These are phyloP conservation scores for Phyllotreta striolata DNA, from an alignment of 2,888 invertebrate genomes.

Conservation along the genomic window DNA sequence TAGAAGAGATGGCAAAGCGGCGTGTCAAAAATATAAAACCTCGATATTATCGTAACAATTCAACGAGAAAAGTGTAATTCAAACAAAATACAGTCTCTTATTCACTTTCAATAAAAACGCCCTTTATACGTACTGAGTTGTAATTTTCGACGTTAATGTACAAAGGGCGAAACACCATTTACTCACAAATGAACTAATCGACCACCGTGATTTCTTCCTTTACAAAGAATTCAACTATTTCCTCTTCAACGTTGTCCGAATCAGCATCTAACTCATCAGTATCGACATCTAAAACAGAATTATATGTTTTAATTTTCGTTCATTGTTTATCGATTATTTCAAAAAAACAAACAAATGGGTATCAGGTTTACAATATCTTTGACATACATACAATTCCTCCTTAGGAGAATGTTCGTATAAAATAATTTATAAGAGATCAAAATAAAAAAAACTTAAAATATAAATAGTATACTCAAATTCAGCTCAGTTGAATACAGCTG, in stretches of 20 bases:
- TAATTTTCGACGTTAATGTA: slow-evolving; percentile 21
- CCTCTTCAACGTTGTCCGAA: slow-evolving; percentile 88
- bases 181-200: slow-evolving; percentile 66
- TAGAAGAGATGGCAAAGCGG: slow-evolving; percentile 19
- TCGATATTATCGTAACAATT: slow-evolving; percentile 26
- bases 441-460: no score
- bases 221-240: slow-evolving; percentile 96
- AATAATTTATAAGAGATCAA: no score
- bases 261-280: slow-evolving; percentile 93
- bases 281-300: slow-evolving; percentile 77
- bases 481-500: no score
- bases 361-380: no score
- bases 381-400: no score
- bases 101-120: slow-evolving; percentile 26
- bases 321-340: no score
- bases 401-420: no score
- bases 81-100: slow-evolving; percentile 20
- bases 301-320: slow-evolving; percentile 6
- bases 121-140: slow-evolving; percentile 10
- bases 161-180: slow-evolving; percentile 41
- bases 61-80: slow-evolving; percentile 16
- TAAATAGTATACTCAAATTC: no score
- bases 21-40: slow-evolving; percentile 35
- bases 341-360: no score
- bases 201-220: slow-evolving; percentile 89